Evolutionary conservation across 2,888 invertebrate genomes (phyloP).

Genomic region (Pelosia muscerda): DNA sequence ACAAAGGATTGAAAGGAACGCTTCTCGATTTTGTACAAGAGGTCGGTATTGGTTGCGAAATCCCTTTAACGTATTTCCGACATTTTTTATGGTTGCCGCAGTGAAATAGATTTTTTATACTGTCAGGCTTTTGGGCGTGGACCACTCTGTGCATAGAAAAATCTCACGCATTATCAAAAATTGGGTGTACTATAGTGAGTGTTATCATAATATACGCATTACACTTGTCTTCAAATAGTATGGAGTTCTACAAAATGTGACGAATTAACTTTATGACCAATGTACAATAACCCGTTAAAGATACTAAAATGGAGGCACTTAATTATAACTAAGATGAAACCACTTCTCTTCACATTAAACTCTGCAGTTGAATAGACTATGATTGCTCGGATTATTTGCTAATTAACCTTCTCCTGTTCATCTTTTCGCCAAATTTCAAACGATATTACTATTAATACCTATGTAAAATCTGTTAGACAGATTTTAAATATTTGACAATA

Average conservation of each 20-base stretch:
- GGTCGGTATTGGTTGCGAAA: conserved; percentile 80
- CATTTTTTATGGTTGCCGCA: conserved; percentile 69
- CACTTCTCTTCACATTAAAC: conserved; percentile 21
- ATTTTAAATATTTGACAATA: conserved; percentile 80
- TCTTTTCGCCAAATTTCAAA: conserved; percentile 57
- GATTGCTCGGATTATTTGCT: conserved; percentile 62
- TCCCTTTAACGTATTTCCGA: conserved; percentile 74
- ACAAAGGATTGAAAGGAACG: conserved; percentile 85
- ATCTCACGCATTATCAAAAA: conserved; percentile 29
- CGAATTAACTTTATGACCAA: too few species aligned
- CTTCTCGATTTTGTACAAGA: conserved; percentile 79
- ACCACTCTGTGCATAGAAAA: conserved; percentile 34
- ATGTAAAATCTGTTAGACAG: too few species aligned
- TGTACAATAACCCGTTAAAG: too few species aligned
- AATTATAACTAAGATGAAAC: conserved; percentile 20
- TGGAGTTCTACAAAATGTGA: too few species aligned
- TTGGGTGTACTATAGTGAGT: conserved; percentile 12
- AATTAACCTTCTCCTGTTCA: conserved; percentile 2
- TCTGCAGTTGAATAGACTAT: conserved; percentile 48
- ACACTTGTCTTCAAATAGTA: too few species aligned
- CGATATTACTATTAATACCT: too few species aligned
- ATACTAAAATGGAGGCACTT: too few species aligned
- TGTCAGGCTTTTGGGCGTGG: conserved; percentile 49
- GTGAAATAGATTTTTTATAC: conserved; percentile 58
- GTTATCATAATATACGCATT: neutral